A percentile compares a stretch with the other conserved stretches of the same genome.
Evolutionary conservation across 2,888 invertebrate species (phyloP).

Genomic region (Clivina fossor): DNA sequence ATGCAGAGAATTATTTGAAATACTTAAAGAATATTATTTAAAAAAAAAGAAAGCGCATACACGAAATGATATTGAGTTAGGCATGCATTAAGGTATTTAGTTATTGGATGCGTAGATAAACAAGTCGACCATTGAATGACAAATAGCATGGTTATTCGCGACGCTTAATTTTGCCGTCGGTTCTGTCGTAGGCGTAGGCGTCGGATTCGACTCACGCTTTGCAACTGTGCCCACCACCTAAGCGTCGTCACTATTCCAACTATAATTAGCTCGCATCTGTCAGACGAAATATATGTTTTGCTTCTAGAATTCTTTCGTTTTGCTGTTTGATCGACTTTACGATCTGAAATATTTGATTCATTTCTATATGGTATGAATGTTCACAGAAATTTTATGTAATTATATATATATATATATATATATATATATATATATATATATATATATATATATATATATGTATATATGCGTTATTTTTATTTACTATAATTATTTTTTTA

Average conservation of each 20-base stretch:
- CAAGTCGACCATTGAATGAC: conserved; percentile 5
- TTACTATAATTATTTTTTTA: too few species aligned
- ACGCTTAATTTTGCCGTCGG: conserved; percentile 10
- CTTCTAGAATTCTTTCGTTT: conserved; percentile 15
- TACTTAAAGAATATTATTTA: too few species aligned
- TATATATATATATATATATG: too few species aligned
- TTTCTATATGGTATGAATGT: background rate
- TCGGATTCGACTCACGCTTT: conserved; percentile 1
- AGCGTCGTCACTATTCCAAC: background rate
- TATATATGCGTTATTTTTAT: too few species aligned
- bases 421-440: too few species aligned
- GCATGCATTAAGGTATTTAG: too few species aligned
- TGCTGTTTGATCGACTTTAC: background rate
- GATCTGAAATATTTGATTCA: conserved; percentile 7
- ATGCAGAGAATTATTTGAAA: too few species aligned
- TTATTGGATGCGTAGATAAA: conserved; percentile 17
- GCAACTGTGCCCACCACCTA: background rate
- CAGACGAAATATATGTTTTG: conserved; percentile 15
- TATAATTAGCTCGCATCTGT: conserved; percentile 17
- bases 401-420: too few species aligned
- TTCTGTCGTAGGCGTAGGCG: conserved; percentile 1
- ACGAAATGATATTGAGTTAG: too few species aligned
- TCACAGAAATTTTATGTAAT: background rate
- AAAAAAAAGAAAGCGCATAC: too few species aligned
- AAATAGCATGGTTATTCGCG: conserved; percentile 12